A percentile compares a stretch with the other conserved stretches of the same genome.
Conservation (phyloP, 2,888 invertebrate genomes). For the Lithophane socia region DNA sequence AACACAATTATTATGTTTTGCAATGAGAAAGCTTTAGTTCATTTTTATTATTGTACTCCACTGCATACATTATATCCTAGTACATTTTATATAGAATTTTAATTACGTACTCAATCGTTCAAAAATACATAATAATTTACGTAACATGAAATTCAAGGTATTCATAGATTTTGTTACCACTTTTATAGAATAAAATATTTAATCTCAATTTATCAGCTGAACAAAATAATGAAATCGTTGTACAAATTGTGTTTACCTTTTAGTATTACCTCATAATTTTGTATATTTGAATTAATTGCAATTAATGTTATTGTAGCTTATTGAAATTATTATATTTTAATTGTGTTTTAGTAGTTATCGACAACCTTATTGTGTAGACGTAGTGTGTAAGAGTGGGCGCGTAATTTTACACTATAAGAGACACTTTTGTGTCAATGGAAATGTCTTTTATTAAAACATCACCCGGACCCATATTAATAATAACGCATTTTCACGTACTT, state of each 20-base stretch:
- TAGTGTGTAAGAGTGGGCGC: conserved; percentile 4
- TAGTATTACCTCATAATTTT: conserved; percentile 75
- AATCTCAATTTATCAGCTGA: conserved; percentile 57
- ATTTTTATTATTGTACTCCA: conserved; percentile 19
- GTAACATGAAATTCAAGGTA: conserved; percentile 36
- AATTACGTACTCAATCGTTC: conserved; percentile 17
- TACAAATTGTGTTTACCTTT: conserved; percentile 80
- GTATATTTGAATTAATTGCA: conserved; percentile 66
- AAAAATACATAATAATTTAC: conserved; percentile 26
- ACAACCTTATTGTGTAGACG: conserved; percentile 57
- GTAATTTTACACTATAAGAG: not conserved
- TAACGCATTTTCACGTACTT: conserved; percentile 5
- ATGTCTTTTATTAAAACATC: not conserved
- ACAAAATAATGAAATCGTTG: conserved; percentile 74
- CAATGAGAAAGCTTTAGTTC: conserved; percentile 22
- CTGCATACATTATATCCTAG: conserved; percentile 30
- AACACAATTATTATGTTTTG: conserved; percentile 6
- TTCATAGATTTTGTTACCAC: conserved; percentile 60
- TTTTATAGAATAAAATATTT: conserved; percentile 55
- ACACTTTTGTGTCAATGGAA: conserved; percentile 2
- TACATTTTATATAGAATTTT: conserved; percentile 11
- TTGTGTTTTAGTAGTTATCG: conserved; percentile 63
- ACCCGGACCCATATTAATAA: not conserved
- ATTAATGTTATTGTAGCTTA: conserved; percentile 60
- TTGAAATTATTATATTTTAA: conserved; percentile 61